phyloP scores from a whole-genome alignment of 2,888 invertebrate species.

The Tenodera sinensis region DNA sequence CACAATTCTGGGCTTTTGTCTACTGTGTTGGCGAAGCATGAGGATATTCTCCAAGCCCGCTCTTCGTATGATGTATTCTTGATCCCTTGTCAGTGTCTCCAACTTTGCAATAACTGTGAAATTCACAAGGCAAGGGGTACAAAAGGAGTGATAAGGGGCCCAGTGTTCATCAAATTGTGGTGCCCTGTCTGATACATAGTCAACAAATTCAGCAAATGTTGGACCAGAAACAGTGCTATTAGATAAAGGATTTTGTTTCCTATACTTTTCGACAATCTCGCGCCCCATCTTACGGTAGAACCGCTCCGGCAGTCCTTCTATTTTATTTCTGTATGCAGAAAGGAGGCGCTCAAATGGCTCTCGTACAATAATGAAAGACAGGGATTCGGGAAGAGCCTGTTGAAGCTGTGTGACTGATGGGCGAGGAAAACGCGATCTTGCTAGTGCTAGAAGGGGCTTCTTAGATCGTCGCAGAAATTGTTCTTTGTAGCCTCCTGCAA shows the following conservation, averaged over 20 bases:
- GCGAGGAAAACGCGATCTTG: conserved; percentile 32
- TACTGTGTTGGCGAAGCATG: conserved; percentile 18
- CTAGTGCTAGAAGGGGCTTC: conserved; percentile 30
- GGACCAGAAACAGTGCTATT: conserved; percentile 45
- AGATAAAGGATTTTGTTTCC: background rate
- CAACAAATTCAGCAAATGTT: conserved; percentile 43
- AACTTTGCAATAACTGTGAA: conserved; percentile 62
- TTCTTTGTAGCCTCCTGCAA: conserved; percentile 32
- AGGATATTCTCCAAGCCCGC: conserved; percentile 55
- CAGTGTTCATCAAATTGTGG: conserved; percentile 56
- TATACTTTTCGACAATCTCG: conserved; percentile 23
- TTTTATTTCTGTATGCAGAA: conserved; percentile 33
- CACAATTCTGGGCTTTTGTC: conserved; percentile 8
- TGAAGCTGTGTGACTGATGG: conserved; percentile 29
- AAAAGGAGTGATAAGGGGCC: conserved; percentile 61
- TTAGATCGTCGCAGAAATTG: conserved; percentile 25
- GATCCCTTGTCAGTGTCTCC: conserved; percentile 58
- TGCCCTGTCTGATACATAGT: conserved; percentile 33
- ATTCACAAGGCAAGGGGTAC: conserved; percentile 63
- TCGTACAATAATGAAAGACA: conserved; percentile 33
- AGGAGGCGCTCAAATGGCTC: conserved; percentile 34
- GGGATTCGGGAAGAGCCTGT: conserved; percentile 28
- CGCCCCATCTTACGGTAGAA: conserved; percentile 31
- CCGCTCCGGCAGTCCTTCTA: conserved; percentile 29
- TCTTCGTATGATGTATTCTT: conserved; percentile 57